These are phyloP conservation scores for Drosophila mayri DNA, from an alignment of 1,140 invertebrate genomes.

Conservation along the genomic window DNA sequence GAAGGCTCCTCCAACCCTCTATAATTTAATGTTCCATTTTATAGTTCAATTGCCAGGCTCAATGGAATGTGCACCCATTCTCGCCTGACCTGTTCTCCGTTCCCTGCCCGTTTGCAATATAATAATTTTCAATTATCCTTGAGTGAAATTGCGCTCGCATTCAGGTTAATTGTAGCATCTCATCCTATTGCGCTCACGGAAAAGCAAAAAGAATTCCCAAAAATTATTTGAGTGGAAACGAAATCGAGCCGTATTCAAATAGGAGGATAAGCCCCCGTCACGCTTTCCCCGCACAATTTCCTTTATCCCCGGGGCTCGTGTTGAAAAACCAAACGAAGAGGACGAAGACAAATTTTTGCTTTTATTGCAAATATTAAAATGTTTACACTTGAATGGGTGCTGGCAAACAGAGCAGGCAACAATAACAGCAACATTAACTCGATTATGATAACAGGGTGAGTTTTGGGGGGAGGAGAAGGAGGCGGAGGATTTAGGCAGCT, in stretches of 20 bases:
- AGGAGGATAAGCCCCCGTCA: conserved; percentile 38
- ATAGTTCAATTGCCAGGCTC: conserved; percentile 22
- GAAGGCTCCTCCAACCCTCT: not conserved
- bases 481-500: not conserved
- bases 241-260: conserved; percentile 69
- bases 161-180: conserved; percentile 68
- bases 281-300: not conserved
- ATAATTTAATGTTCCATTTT: conserved; percentile 17
- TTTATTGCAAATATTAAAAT: conserved; percentile 80
- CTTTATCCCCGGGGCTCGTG: not conserved
- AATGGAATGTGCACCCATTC: conserved; percentile 19
- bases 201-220: conserved; percentile 26
- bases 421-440: conserved; percentile 65
- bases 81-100: not conserved
- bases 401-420: conserved; percentile 49
- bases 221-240: conserved; percentile 74
- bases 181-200: conserved; percentile 7
- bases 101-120: conserved; percentile 8
- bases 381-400: conserved; percentile 67
- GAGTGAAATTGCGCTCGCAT: conserved; percentile 40
- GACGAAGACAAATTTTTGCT: conserved; percentile 47
- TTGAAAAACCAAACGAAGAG: conserved; percentile 22
- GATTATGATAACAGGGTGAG: conserved; percentile 67
- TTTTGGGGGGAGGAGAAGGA: not conserved
- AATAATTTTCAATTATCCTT: conserved; percentile 51